phyloP scores from a whole-genome alignment of 2,888 invertebrate genomes.

The Troglohyphantes excavatus region DNA sequence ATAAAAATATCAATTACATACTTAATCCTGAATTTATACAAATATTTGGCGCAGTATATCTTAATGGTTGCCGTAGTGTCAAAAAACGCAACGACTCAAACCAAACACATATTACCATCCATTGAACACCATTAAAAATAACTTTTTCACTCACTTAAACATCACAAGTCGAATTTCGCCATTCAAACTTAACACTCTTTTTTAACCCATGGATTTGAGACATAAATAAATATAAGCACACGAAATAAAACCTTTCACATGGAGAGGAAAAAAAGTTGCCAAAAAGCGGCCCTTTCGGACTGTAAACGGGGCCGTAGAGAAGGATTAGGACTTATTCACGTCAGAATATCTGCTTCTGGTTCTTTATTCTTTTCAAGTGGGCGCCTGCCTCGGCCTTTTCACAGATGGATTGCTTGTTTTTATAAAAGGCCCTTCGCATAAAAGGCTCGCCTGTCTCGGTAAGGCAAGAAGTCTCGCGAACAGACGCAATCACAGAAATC shows the following conservation, averaged over 20 bases:
- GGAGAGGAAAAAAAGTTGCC: neutral
- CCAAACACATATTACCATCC: no score
- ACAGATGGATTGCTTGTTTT: conserved; percentile 76
- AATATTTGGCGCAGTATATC: no score
- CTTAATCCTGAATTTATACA: no score
- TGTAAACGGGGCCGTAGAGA: conserved; percentile 59
- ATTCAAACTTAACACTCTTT: neutral
- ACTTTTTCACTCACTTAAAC: neutral
- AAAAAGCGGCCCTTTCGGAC: neutral
- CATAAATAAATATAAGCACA: neutral
- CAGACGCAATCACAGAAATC: conserved; percentile 45
- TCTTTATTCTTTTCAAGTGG: conserved; percentile 8
- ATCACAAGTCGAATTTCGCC: neutral
- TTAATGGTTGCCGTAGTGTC: no score
- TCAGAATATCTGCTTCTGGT: conserved; percentile 62
- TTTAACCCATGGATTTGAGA: neutral
- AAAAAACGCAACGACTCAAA: no score
- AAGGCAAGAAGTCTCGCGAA: conserved; percentile 45
- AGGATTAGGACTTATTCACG: conserved; percentile 55
- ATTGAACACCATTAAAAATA: no score
- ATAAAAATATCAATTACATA: no score
- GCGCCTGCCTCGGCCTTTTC: conserved; percentile 45
- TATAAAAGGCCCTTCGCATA: conserved; percentile 28
- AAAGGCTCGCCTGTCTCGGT: conserved; percentile 3
- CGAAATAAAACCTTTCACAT: neutral